Base-by-base conservation (phyloP, 2,888 invertebrate genomes). In the Tryphoninae sp. region DNA sequence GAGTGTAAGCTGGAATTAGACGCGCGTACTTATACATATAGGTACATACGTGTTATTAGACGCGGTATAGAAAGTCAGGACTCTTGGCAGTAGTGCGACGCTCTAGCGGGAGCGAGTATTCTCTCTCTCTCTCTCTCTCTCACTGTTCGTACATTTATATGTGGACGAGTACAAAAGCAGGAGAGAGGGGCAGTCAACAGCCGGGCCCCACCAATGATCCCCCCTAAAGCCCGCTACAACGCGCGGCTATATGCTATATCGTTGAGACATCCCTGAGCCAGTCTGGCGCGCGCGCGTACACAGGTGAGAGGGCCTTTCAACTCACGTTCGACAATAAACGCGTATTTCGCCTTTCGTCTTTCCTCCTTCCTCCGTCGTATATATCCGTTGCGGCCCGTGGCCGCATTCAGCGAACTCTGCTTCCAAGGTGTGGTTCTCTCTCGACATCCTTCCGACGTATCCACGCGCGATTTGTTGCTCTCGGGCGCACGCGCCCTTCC, bases 301-400 rank as follows among this genome's bases (percentile, higher is more conserved):
- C 59, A 40, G 58, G 68, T 40, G 61, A 26, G 90, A 90, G 89
- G 88, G 90, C 88, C 90, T 90, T 90, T 90, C 90, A 87, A 90
- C 89, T 89, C 87, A 85, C 33, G 33, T 6, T 33, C 33, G 83
- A 64, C 26, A 53, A 78, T 59, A 49, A 45, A 45, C 19, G 67
- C 53, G 65, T 51, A 26, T 64, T 65, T 61, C 61, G 59, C 62
- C 49, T 62, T 76, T 85, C 86, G 87, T 86, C 84, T 87, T 87
- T 85, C 84, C 85, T 80, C 83, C 83, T 83, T 88, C 68, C 55
- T 8, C 55, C 3, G 1, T 55, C 16, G 19, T 55, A 55, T 55
- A 33, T 13, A 11, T 13, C 45, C 45, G 11, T 45, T 9, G 13
- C 45, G 45, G 45, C 45, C 19, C 16, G 51, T 51, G 6, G 51